Base-by-base conservation (phyloP, 2,113 vertebrate species). In the Mobula birostris region DNA sequence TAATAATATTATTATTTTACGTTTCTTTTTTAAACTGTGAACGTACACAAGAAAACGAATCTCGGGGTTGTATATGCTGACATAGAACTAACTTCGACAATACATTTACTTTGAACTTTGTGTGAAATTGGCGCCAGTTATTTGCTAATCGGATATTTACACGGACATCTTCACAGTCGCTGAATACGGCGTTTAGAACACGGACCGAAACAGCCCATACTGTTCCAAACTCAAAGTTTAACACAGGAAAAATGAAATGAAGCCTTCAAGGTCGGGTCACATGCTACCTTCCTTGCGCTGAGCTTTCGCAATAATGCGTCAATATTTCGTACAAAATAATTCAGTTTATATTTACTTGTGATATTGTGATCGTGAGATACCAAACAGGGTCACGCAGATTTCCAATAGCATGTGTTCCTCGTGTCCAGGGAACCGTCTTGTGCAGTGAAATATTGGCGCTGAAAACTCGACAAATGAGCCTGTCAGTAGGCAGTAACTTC, bases 401-500 rank as follows among this genome's bases (percentile, higher is more conserved):
- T 74, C 66, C n/a, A 11, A 72, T 93, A 48, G 19, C 36, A 36
- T 5, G 58, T 63, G 17, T 56, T 93, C 68, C 32, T 56, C 66
- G 40, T 40, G 91, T 74, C 36, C 40, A 24, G 91, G 91, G 91
- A 72, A 74, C 32, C 21, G 40, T 36, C 2, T 27, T 48, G 68
- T 93, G 19, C 2, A 27, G 21, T 93, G 91, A 93, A 93, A 93
- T 56, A 56, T 93, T 74, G 91, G 91, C 91, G 70, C 91, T 93
- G 91, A 93, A 21, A 74, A 40, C 68, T 7, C 48, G 91, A 93
- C 91, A 93, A 40, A 93, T 93, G 70, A 93, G 72, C 63, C 27
- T 93, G 91, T 93, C 68, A 93, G 70, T 93, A 76, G 68, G 91
- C 24, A 74, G 68, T 93, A 93, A 93, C 91, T 90, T 90, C 61